Evolutionary conservation across 2,797 vertebrate species (phyloP), one percentile per base, ranked within the genome.

Genomic region (Cheirogaleus major): DNA sequence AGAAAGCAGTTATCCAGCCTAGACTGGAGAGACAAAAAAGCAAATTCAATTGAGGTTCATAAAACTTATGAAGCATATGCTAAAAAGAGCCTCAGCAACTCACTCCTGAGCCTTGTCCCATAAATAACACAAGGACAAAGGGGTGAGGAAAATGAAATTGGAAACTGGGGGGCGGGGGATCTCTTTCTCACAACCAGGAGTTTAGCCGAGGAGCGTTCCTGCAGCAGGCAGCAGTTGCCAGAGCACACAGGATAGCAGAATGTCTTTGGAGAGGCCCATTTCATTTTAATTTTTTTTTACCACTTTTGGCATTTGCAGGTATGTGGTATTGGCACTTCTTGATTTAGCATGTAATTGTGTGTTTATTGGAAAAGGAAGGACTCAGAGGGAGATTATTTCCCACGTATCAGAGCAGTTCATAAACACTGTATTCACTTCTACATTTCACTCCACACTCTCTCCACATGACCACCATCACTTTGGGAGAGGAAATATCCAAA

Each of bases 61-160:
- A 93, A 96, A 96, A 97, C 89, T 94, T 90, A 94, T 17, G 72
- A 97, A 94, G 89, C 97, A 95, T 96, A 75, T 78, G 57, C 89
- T 82, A 25, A 89, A 57, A 94, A 89, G 50, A 17, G 27, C 61
- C 93, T 84, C 59, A 1, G 95, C 85, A 63, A n/a, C 69, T 69
- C 84, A n/a, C 86, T 89, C 65, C 72, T 59, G 87, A 75, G 70
- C 72, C 59, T 88, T 38, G 7, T 35, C 65, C 75, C 92, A 94
- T 95, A 96, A 96, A 93, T 95, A 96, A 82, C n/a, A 48, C 89
- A 95, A 93, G 80, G 93, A 90, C 94, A 86, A 92, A 97, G 61
- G 63, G 79, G 18, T 48, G 55, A 93, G 52, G 73, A 82, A 92
- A 82, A 76, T 30, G 78, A 90, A 93, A 75, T 50, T n/a, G 1